Conservation (phyloP, 2,888 invertebrate species). For the Idaea straminata region DNA sequence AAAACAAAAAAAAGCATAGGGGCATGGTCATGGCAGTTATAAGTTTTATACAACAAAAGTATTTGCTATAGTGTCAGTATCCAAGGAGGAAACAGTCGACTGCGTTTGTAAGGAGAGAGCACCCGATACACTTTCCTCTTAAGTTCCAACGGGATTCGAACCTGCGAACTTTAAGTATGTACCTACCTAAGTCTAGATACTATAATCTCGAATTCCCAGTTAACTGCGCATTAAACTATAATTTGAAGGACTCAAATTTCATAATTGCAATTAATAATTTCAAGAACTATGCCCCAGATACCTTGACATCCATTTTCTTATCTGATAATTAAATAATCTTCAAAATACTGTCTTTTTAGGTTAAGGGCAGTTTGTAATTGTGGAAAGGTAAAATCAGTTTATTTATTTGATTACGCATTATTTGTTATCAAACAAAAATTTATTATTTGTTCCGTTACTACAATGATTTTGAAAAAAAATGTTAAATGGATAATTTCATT, state of each 20-base stretch:
- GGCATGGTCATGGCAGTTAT: too few relatives aligned
- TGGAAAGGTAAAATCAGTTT: slow-evolving; percentile 3
- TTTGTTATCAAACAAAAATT: background rate
- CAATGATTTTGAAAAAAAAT: background rate
- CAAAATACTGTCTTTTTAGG: slow-evolving; percentile 20
- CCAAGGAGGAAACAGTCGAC: too few relatives aligned
- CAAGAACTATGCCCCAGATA: slow-evolving; percentile 22
- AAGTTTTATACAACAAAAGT: too few relatives aligned
- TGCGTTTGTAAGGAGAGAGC: too few relatives aligned
- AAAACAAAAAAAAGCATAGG: too few relatives aligned
- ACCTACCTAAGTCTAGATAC: too few relatives aligned
- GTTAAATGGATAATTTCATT: background rate
- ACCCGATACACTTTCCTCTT: too few relatives aligned
- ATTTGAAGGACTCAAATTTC: background rate
- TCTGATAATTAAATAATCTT: slow-evolving; percentile 22
- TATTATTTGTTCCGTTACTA: background rate
- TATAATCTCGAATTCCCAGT: background rate
- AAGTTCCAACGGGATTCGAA: too few relatives aligned
- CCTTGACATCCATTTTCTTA: slow-evolving; percentile 30
- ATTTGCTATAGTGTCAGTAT: too few relatives aligned
- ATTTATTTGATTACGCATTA: background rate
- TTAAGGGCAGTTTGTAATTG: slow-evolving; percentile 20
- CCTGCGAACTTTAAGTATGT: too few relatives aligned
- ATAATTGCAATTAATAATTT: slow-evolving; percentile 15
- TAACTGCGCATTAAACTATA: background rate